Evolutionary conservation across 2,888 invertebrate genomes (phyloP).

Genomic region (Acrobasis repandana): DNA sequence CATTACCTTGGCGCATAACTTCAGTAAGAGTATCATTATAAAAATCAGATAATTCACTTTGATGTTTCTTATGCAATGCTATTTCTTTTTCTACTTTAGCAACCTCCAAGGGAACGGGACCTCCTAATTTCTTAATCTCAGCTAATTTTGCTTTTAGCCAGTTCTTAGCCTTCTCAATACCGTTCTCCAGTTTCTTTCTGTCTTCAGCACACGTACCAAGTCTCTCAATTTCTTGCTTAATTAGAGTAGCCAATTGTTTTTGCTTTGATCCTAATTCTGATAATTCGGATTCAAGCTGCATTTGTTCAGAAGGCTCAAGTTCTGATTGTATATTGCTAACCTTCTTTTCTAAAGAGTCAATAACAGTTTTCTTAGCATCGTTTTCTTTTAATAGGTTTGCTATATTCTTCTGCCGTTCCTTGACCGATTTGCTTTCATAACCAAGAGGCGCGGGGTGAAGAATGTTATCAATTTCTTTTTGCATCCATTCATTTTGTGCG

Average conservation of each 20-base stretch:
- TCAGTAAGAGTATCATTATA: conserved; percentile 89
- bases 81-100: conserved; percentile 92
- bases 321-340: conserved; percentile 92
- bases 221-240: conserved; percentile 89
- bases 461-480: conserved; percentile 86
- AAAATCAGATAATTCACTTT: conserved; percentile 90
- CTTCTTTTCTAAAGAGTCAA: conserved; percentile 92
- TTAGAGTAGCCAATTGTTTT: conserved; percentile 86
- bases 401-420: conserved; percentile 87
- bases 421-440: conserved; percentile 89
- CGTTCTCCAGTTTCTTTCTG: conserved; percentile 89
- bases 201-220: conserved; percentile 87
- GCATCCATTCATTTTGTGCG: conserved; percentile 90
- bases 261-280: conserved; percentile 89
- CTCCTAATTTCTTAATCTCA: conserved; percentile 89
- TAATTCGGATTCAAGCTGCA: conserved; percentile 88
- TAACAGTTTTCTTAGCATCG: conserved; percentile 91
- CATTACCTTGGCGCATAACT: conserved; percentile 88
- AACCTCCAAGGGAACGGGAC: conserved; percentile 90
- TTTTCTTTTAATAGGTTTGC: conserved; percentile 91
- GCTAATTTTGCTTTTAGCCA: conserved; percentile 91
- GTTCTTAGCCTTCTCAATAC: conserved; percentile 89
- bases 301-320: conserved; percentile 92
- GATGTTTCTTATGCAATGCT: conserved; percentile 88
- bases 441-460: conserved; percentile 87